These are phyloP conservation scores for Quadriops clusia DNA, from an alignment of 2,888 invertebrate genomes.

Conservation along the genomic window DNA sequence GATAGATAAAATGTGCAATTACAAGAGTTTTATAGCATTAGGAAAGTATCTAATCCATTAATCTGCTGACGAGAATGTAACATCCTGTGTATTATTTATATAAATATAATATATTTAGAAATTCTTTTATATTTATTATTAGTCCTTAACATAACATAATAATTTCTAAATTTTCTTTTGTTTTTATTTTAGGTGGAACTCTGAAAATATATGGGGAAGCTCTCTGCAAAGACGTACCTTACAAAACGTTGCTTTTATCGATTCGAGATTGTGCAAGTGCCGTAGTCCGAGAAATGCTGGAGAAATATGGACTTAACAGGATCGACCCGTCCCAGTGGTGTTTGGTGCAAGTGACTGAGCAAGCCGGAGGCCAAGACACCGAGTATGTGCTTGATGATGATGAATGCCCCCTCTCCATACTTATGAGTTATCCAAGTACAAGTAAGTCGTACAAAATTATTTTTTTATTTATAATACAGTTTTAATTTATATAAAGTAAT, in stretches of 20 bases:
- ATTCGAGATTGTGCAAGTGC: constrained; percentile 85
- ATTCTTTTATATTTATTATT: no score
- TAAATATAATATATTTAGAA: no score
- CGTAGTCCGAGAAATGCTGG: constrained; percentile 91
- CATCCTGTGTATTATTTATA: no score
- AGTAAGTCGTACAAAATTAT: constrained; percentile 49
- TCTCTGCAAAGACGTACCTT: constrained; percentile 91
- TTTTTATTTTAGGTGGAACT: constrained; percentile 55
- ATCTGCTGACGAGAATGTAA: no score
- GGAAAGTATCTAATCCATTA: no score
- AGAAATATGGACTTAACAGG: constrained; percentile 89
- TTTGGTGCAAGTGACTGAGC: constrained; percentile 73
- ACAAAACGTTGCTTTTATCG: constrained; percentile 91
- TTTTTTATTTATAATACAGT: constrained; percentile 4
- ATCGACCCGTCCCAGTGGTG: constrained; percentile 87
- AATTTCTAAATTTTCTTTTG: no score
- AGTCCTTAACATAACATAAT: no score
- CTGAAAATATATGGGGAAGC: constrained; percentile 94
- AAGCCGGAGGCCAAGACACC: constrained; percentile 48
- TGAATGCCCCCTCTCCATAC: constrained; percentile 90
- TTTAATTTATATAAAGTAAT: neutral
- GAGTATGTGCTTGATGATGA: constrained; percentile 94
- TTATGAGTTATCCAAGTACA: constrained; percentile 80
- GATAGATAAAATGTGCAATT: no score
- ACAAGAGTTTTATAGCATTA: no score